phyloP scores from a whole-genome alignment of 2,113 vertebrate species.

The Lonchura striata region DNA sequence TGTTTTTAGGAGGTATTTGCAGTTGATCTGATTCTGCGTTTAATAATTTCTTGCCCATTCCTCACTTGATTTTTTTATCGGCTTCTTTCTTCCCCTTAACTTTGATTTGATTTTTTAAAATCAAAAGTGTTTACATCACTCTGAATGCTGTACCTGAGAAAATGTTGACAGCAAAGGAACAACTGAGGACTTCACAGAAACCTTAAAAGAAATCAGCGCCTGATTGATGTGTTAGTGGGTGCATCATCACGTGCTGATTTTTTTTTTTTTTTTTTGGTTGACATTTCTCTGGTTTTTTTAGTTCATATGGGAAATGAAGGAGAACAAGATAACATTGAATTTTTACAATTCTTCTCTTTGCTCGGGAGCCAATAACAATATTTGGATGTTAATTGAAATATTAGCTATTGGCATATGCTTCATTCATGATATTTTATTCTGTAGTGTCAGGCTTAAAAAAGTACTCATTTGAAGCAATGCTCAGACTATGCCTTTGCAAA shows the following conservation, averaged over 20 bases:
- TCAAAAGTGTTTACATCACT: not conserved
- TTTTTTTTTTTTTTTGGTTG: not conserved
- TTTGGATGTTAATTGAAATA: constrained; percentile 18
- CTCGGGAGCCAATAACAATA: not conserved
- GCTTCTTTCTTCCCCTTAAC: not conserved
- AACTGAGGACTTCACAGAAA: not conserved
- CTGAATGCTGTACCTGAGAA: not conserved
- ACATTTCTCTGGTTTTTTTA: constrained; percentile 36
- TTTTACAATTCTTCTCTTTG: not conserved
- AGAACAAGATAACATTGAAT: not conserved
- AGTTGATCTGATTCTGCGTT: not conserved
- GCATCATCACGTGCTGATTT: not conserved
- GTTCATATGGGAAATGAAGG: not conserved
- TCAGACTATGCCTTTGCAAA: not conserved
- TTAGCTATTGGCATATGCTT: not conserved
- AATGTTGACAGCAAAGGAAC: not conserved
- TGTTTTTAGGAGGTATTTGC: not conserved
- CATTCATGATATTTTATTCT: not conserved
- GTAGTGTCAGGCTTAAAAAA: not conserved
- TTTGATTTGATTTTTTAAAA: not conserved
- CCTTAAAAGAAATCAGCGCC: not conserved
- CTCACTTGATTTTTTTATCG: not conserved
- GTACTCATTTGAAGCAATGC: not conserved
- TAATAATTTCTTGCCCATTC: not conserved
- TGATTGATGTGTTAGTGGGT: not conserved